Conservation (phyloP, 1,140 invertebrate genomes). For the Drosophila paulistorum region DNA sequence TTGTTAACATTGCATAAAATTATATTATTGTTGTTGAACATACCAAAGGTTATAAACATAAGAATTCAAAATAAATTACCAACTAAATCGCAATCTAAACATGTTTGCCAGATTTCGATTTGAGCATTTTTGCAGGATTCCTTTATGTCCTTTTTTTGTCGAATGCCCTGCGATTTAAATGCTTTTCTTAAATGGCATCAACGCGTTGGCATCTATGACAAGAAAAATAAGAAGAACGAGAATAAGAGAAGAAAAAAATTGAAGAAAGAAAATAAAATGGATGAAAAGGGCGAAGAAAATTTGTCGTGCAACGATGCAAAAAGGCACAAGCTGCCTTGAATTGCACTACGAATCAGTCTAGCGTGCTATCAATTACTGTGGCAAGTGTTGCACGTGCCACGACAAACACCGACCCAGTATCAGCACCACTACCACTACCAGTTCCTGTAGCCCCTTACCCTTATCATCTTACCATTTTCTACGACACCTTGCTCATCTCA, state of each 20-base stretch:
- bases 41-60: too few relatives aligned
- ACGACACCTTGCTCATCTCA: constrained; percentile 68
- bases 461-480: constrained; percentile 11
- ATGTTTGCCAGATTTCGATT: constrained; percentile 3
- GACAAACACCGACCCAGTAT: constrained; percentile 41
- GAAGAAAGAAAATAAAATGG: constrained; percentile 34
- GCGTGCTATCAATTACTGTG: constrained; percentile 80
- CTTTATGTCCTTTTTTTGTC: neutral
- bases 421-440: constrained; percentile 6
- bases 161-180: constrained; percentile 29
- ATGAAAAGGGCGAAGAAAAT: constrained; percentile 44
- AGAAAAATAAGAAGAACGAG: constrained; percentile 6
- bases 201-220: constrained; percentile 23
- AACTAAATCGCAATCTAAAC: neutral
- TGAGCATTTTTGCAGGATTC: neutral
- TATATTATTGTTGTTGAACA: too few relatives aligned
- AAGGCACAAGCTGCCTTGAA: constrained; percentile 50
- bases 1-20: too few relatives aligned
- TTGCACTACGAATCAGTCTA: constrained; percentile 76
- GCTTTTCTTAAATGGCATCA: constrained; percentile 13
- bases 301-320: constrained; percentile 52
- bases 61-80: too few relatives aligned
- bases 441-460: neutral
- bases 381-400: constrained; percentile 79
- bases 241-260: constrained; percentile 5